Conservation (phyloP, 2,888 invertebrate species). For the Dichetophora obliterata region DNA sequence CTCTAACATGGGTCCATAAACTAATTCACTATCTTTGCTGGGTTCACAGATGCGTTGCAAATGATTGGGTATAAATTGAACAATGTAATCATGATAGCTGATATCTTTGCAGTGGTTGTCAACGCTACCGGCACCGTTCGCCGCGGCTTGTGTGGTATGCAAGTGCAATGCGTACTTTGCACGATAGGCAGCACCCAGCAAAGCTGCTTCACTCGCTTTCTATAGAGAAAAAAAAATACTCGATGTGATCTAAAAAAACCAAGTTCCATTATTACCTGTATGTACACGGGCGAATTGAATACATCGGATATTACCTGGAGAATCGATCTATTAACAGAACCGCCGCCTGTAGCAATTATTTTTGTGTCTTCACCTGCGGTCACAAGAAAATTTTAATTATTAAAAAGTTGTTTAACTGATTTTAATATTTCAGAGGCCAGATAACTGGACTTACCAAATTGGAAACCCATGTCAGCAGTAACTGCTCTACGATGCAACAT, state of each 20-base stretch:
- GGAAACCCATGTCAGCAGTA: constrained; percentile 85
- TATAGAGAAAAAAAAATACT: constrained; percentile 62
- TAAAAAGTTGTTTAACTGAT: neutral
- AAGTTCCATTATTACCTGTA: constrained; percentile 73
- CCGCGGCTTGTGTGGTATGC: constrained; percentile 19
- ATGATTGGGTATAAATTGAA: constrained; percentile 62
- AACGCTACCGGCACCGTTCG: neutral
- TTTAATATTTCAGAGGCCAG: neutral
- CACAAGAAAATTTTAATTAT: constrained; percentile 24
- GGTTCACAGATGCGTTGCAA: constrained; percentile 78
- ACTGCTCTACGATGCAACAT: constrained; percentile 86
- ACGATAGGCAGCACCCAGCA: constrained; percentile 85
- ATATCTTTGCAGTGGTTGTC: constrained; percentile 24
- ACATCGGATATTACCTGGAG: constrained; percentile 93
- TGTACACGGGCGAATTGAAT: constrained; percentile 91
- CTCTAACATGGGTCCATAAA: constrained; percentile 81
- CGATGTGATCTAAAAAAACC: neutral
- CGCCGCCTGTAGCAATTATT: constrained; percentile 94
- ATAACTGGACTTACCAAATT: constrained; percentile 72
- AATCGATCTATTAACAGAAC: constrained; percentile 86
- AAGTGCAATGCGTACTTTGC: constrained; percentile 74
- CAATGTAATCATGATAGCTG: constrained; percentile 64
- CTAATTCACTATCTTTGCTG: constrained; percentile 78
- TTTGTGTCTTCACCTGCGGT: constrained; percentile 73
- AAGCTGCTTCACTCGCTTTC: constrained; percentile 87